Evolutionary conservation across 53 echinoderm and acorn worm species (phyloP), one percentile per base, ranked within the genome.

Genomic region (Zoroaster sp.): DNA sequence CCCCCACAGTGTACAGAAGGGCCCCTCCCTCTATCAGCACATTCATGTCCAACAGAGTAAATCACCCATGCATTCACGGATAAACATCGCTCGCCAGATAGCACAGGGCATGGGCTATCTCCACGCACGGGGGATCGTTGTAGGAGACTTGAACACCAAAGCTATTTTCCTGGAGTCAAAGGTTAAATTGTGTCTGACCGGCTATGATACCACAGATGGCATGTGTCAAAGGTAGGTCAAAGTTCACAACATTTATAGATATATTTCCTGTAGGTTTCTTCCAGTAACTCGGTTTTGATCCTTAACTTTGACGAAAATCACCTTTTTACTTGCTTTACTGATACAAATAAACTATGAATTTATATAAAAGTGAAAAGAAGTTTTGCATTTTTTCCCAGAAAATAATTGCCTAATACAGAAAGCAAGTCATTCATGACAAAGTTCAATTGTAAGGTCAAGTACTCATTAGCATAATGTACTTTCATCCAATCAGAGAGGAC

Each of bases 81-180:
- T 94, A n/a, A 87, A 93, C 90, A 87, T 99, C 2, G 99, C 95
- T 38, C 87, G 94, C 3, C 99, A 99, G 92, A 93, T 99, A 17
- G 96, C 96, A 18, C 99, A 99, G 77, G 99, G 94, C 11, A 96
- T 99, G 91, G 95, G 99, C 4, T 99, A 99, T 79, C 89, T 99
- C 13, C 99, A 99, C 35, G 99, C 99, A 23, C 77, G 89, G 69
- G 99, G 95, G 25, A 95, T 99, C 88, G 89, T 93, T 44, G 93
- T 99, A 0, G 96, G 96, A 1, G 93, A 96, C 69, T 93, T 99
- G 35, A 94, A 92, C 80, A 96, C 99, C 5, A 86, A 93, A 46
- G 89, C 93, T 15, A 88, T 99, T 89, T 99, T 92, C 88, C 75
- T 99, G 40, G 99, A 99, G 91, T 91, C 94, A 23, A 99, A 99